phyloP scores from a whole-genome alignment of 92 coral and sea anemone genomes.

The Virgularia gustaviana region DNA sequence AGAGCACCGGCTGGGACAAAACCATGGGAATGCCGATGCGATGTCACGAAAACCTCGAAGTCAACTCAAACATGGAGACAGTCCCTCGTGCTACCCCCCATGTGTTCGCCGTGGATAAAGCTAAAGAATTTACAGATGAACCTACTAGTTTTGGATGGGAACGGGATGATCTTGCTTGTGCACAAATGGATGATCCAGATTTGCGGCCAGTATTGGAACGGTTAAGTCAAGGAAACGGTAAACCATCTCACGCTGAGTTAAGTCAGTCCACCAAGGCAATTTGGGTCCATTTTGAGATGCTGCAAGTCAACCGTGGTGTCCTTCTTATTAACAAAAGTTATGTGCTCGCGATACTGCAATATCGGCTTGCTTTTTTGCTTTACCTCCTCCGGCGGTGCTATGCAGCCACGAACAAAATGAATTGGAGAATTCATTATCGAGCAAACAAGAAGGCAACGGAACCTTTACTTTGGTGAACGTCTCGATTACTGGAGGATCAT shows the following conservation, averaged over 20 bases:
- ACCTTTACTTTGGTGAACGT: no score
- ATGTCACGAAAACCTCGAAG: slow-evolving; percentile 51
- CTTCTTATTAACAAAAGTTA: not conserved
- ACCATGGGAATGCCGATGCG: slow-evolving; percentile 55
- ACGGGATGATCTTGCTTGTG: slow-evolving; percentile 36
- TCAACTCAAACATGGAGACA: slow-evolving; percentile 27
- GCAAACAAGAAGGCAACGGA: slow-evolving; percentile 38
- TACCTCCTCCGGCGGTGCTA: no score
- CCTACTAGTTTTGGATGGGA: slow-evolving; percentile 31
- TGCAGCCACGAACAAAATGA: no score
- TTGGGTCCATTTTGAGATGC: slow-evolving; percentile 23
- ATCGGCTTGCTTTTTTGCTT: slow-evolving; percentile 24
- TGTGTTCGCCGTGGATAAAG: no score
- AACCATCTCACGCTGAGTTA: slow-evolving; percentile 18
- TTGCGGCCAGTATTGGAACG: slow-evolving; percentile 15
- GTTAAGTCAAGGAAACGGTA: slow-evolving; percentile 1
- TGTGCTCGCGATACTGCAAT: no score
- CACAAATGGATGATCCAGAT: slow-evolving; percentile 55
- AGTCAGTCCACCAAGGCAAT: slow-evolving; percentile 33
- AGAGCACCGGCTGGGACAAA: slow-evolving; percentile 42
- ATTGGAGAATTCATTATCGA: slow-evolving; percentile 43
- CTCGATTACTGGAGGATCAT: no score
- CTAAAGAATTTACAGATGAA: no score
- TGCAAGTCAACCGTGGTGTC: slow-evolving; percentile 14
- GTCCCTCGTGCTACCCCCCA: slow-evolving; percentile 46